Evolutionary conservation across 2,888 invertebrate species (phyloP).

Genomic region (Aleiodes alternator): DNA sequence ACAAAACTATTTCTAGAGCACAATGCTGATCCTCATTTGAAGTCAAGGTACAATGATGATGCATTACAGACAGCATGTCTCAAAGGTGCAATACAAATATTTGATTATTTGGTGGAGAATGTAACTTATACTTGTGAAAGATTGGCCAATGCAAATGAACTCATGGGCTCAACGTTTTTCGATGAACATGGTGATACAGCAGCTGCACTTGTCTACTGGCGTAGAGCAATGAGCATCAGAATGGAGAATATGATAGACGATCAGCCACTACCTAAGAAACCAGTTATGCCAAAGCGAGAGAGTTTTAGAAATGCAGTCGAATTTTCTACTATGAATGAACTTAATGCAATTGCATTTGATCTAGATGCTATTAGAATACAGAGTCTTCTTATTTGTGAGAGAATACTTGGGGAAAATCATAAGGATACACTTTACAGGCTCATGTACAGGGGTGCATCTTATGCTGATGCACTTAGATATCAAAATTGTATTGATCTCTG

Average conservation of each 20-base stretch:
- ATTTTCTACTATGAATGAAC: slow-evolving; percentile 84
- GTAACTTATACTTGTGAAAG: slow-evolving; percentile 81
- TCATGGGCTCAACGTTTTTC: slow-evolving; percentile 91
- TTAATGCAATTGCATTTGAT: slow-evolving; percentile 85
- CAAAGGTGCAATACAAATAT: slow-evolving; percentile 85
- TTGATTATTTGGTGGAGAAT: slow-evolving; percentile 80
- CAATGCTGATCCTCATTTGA: slow-evolving; percentile 87
- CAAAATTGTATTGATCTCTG: slow-evolving; percentile 92
- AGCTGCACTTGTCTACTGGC: slow-evolving; percentile 86
- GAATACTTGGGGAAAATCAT: slow-evolving; percentile 90
- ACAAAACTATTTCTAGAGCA: slow-evolving; percentile 87
- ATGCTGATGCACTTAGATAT: slow-evolving; percentile 83
- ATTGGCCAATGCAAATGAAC: slow-evolving; percentile 90
- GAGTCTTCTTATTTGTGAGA: slow-evolving; percentile 90
- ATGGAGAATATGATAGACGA: slow-evolving; percentile 61
- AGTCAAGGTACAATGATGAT: slow-evolving; percentile 90
- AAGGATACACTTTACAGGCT: slow-evolving; percentile 90
- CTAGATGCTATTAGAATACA: slow-evolving; percentile 91
- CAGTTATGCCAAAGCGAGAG: slow-evolving; percentile 77
- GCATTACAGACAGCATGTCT: slow-evolving; percentile 91
- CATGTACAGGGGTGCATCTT: slow-evolving; percentile 85
- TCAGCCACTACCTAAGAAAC: slow-evolving; percentile 76
- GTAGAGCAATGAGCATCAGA: slow-evolving; percentile 84
- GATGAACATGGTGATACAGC: slow-evolving; percentile 89
- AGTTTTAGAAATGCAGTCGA: slow-evolving; percentile 85